Evolutionary conservation across 2,888 invertebrate species (phyloP), one percentile per base, ranked within the genome.

Genomic region (Papilio gigon): DNA sequence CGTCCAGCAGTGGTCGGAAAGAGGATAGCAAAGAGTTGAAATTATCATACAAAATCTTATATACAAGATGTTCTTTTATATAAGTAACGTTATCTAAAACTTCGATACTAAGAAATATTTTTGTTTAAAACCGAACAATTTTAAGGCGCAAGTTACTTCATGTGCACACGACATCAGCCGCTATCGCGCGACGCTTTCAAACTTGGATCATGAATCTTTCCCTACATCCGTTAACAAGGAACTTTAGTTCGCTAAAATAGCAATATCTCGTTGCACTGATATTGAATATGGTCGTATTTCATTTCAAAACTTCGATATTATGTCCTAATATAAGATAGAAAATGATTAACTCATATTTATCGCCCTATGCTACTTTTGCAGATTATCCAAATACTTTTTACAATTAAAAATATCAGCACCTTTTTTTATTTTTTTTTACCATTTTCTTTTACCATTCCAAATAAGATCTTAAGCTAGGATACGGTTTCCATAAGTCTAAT

Each of bases 131-230:
- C 2, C 30, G 9, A 27, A 27, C 12, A 12, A 22, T 12, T 53
- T 53, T 53, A 27, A 53, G 4, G 9, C n/a, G 2, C 14, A 30
- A 27, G 27, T 27, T 27, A n/a, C n/a, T n/a, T 14, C 8, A n/a
- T n/a, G 1, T 11, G 25, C 50, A n/a, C 3, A 30, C 4, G 42
- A 4, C 8, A 42, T 56, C 9, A 12, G n/a, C 9, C 30, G 40
- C 4, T 44, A 58, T 42, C 12, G 44, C 8, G 35, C 33, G 20
- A 59, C 22, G 59, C 35, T 40, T 33, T 33, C 30, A 53, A 67
- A 67, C 50, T 67, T 61, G 42, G 40, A n/a, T 22, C 53, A 22
- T 67, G 53, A 62, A 67, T 67, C 67, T 67, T 40, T 33, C 42
- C 30, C 25, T 42, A 53, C 20, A 50, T 61, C 50, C 47, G 37